phyloP scores from a whole-genome alignment of 2,113 vertebrate genomes.

The Phaethornis superciliosus region DNA sequence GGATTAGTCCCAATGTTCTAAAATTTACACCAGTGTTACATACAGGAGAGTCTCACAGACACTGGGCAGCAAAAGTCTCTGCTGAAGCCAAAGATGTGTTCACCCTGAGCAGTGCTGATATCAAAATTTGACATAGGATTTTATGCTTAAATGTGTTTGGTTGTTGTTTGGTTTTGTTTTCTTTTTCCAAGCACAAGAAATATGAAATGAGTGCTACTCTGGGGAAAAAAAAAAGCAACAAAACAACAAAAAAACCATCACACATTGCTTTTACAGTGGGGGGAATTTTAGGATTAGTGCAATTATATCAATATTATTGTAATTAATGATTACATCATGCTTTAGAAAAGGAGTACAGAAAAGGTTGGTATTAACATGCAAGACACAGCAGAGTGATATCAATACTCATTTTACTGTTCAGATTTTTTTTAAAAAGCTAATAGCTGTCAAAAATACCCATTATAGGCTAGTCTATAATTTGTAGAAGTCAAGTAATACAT shows the following conservation, averaged over 20 bases:
- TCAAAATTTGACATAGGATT: neutral
- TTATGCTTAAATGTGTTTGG: neutral
- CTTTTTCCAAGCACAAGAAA: constrained; percentile 2
- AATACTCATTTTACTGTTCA: constrained; percentile 83
- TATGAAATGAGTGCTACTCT: neutral
- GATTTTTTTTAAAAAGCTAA: constrained; percentile 79
- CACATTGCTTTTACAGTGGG: neutral
- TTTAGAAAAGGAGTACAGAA: constrained; percentile 64
- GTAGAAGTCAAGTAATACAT: constrained; percentile 87
- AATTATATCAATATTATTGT: constrained; percentile 75
- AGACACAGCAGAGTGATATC: constrained; percentile 78
- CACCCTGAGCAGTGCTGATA: neutral
- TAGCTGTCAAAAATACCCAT: constrained; percentile 87
- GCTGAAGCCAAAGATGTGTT: neutral
- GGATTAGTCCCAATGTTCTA: accelerated
- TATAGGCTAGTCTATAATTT: constrained; percentile 88
- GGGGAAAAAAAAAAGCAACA: neutral
- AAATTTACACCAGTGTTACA: neutral
- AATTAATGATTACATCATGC: constrained; percentile 80
- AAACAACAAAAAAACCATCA: neutral
- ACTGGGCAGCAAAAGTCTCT: neutral
- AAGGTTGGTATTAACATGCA: constrained; percentile 81
- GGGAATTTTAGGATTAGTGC: constrained; percentile 52
- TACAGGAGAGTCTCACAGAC: neutral
- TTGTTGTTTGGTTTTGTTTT: neutral